A percentile compares a stretch with the other conserved stretches of the same genome.
Conservation (phyloP, 2,797 vertebrate genomes). For the Psittacula echo region DNA sequence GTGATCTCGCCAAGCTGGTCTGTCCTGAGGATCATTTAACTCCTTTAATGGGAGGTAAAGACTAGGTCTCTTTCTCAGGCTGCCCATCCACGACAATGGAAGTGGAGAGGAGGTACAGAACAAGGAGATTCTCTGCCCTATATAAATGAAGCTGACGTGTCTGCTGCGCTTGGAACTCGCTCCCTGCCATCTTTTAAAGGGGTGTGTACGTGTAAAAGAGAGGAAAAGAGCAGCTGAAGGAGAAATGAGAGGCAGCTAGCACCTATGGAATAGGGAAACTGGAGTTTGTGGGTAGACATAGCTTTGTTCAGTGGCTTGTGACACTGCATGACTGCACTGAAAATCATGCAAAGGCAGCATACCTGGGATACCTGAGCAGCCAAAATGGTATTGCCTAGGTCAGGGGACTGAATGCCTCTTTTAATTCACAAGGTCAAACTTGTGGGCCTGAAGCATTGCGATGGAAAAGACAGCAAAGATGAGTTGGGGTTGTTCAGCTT, state of each 20-base stretch:
- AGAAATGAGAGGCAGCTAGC: not conserved
- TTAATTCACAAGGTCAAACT: not conserved
- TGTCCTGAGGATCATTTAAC: not conserved
- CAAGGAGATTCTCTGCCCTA: not conserved
- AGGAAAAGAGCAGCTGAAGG: slow-evolving; percentile 3
- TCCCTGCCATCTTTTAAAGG: not conserved
- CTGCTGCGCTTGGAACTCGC: accelerated
- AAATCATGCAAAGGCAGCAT: slow-evolving; percentile 22
- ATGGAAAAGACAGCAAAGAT: not conserved
- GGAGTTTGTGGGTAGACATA: not conserved
- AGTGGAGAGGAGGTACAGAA: not conserved
- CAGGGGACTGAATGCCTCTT: not conserved
- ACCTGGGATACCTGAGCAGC: not conserved
- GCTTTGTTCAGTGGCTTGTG: not conserved
- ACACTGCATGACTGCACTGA: not conserved
- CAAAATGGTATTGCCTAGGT: not conserved
- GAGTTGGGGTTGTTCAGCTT: not conserved
- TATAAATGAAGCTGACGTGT: not conserved
- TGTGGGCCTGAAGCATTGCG: not conserved
- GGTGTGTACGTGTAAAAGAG: not conserved
- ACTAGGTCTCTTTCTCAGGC: not conserved
- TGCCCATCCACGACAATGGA: not conserved
- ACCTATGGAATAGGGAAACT: not conserved
- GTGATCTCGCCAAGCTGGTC: not conserved
- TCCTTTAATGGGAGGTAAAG: slow-evolving; percentile 14